phyloP scores from a whole-genome alignment of 2,888 invertebrate species.

The Hanleya hanleyi region DNA sequence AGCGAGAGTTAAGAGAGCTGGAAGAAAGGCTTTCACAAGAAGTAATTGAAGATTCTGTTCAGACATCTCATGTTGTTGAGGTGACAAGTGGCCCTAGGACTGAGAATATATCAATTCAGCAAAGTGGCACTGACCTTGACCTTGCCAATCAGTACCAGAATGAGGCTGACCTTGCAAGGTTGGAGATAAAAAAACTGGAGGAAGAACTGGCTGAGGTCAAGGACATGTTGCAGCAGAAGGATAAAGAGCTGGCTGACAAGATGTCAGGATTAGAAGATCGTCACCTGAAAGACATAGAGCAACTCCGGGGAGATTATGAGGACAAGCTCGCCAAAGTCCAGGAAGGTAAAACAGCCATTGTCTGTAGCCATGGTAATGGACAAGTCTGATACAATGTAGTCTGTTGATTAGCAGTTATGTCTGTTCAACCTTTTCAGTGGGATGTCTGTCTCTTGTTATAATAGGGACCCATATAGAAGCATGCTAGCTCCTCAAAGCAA shows the following conservation, averaged over 20 bases:
- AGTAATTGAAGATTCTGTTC: background rate
- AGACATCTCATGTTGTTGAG: background rate
- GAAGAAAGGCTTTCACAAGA: background rate
- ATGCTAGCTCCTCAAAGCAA: too few relatives aligned
- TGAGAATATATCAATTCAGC: background rate
- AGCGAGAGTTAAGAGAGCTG: background rate
- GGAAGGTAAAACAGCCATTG: constrained; percentile 42
- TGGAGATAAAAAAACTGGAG: constrained; percentile 32
- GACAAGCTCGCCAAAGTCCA: constrained; percentile 37
- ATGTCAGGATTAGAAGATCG: constrained; percentile 17
- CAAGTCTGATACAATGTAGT: background rate
- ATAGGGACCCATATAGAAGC: too few relatives aligned
- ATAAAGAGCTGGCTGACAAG: constrained; percentile 24
- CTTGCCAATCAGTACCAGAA: background rate
- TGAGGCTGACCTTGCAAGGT: background rate
- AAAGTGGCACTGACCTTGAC: background rate
- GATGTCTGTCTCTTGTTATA: too few relatives aligned
- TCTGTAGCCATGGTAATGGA: background rate
- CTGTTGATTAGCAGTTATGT: too few relatives aligned
- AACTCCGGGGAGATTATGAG: constrained; percentile 39
- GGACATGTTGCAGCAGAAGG: constrained; percentile 36
- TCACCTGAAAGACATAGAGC: constrained; percentile 26
- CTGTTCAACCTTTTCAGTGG: too few relatives aligned
- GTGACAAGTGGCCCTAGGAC: background rate
- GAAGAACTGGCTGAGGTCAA: constrained; percentile 42